These are phyloP conservation scores for Petroica traversi DNA, from an alignment of 2,113 vertebrate species.

Conservation along the genomic window DNA sequence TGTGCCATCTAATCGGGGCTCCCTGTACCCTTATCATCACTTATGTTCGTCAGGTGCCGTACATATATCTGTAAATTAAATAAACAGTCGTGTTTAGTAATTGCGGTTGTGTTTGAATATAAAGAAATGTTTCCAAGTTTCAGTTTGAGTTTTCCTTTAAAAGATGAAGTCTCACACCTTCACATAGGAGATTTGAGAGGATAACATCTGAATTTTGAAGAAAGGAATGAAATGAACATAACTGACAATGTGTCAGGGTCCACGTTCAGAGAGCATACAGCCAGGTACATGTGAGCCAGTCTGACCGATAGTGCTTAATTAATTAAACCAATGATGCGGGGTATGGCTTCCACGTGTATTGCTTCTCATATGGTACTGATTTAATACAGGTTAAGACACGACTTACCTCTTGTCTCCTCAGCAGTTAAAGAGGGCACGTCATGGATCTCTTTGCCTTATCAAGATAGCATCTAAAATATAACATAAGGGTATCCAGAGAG, in stretches of 20 bases:
- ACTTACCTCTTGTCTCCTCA: background rate
- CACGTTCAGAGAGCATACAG: accelerated
- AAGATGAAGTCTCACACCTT: background rate
- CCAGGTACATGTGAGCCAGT: accelerated
- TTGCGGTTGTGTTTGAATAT: background rate
- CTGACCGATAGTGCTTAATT: background rate
- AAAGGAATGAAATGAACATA: background rate
- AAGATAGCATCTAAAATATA: background rate
- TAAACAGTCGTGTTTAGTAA: background rate
- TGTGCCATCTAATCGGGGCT: background rate
- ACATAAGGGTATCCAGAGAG: background rate
- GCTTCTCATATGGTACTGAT: background rate
- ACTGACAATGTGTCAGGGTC: accelerated
- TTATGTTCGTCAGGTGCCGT: accelerated
- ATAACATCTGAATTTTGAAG: background rate
- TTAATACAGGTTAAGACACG: background rate
- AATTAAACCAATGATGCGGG: background rate
- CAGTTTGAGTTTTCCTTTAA: background rate
- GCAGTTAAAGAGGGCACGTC: background rate
- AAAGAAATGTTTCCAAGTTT: background rate
- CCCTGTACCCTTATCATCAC: no score
- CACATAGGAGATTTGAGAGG: background rate
- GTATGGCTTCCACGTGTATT: accelerated
- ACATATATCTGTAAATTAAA: background rate
- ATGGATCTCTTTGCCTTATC: background rate